Percentiles rank a stretch among this genome's conserved stretches.
Conservation (phyloP, 30 jellyfish, hydroid and myxozoan species). For the Euphysa ruthae region DNA sequence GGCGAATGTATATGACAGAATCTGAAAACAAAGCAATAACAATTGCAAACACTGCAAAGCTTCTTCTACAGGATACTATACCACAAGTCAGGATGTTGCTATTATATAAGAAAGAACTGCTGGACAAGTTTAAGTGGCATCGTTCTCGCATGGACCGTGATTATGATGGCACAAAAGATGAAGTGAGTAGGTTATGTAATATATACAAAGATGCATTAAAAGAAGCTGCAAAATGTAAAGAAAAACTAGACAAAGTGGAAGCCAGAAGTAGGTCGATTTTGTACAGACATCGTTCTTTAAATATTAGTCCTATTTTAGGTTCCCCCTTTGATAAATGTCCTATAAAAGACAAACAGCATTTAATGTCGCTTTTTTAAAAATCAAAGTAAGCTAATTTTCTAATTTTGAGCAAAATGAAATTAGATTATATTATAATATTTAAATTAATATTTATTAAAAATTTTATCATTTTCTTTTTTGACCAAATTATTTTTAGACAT, state of each 20-base stretch:
- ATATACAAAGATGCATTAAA: slow-evolving; percentile 32
- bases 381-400: no score
- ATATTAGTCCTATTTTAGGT: no score
- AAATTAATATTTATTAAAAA: no score
- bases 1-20: slow-evolving; percentile 78
- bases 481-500: no score
- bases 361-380: no score
- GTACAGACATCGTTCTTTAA: neutral
- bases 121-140: slow-evolving; percentile 25
- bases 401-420: no score
- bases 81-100: slow-evolving; percentile 38
- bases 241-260: slow-evolving; percentile 38
- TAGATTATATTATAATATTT: no score
- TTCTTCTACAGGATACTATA: slow-evolving; percentile 11
- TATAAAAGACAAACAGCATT: no score
- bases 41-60: slow-evolving; percentile 50
- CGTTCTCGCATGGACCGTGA: slow-evolving; percentile 45
- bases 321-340: no score
- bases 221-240: slow-evolving; percentile 34
- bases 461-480: no score
- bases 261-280: slow-evolving; percentile 21
- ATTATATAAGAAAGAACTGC: slow-evolving; percentile 34
- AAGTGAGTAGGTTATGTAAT: slow-evolving; percentile 44
- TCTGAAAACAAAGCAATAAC: slow-evolving; percentile 84
- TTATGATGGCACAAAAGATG: slow-evolving; percentile 50